Conservation (phyloP, 1,140 invertebrate species). For the Diorhabda elongata region DNA sequence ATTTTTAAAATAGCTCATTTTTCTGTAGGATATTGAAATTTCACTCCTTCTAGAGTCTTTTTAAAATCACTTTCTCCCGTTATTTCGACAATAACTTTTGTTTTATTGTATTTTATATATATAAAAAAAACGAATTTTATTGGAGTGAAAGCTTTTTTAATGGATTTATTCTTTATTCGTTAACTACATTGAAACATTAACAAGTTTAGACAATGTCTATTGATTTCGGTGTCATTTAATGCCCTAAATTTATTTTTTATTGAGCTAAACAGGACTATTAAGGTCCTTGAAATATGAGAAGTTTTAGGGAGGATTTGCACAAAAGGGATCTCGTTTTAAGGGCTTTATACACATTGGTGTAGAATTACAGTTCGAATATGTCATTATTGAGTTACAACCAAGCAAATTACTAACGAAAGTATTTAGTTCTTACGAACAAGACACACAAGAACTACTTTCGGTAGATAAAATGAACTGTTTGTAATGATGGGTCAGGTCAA, state of each 20-base stretch:
- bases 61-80: no score
- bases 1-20: no score
- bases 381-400: constrained; percentile 30
- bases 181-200: background rate
- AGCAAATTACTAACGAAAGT: constrained; percentile 18
- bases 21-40: no score
- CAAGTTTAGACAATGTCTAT: background rate
- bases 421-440: constrained; percentile 8
- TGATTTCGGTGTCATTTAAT: constrained; percentile 27
- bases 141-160: no score
- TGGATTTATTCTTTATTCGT: background rate
- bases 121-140: no score
- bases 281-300: constrained; percentile 33
- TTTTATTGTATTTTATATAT: no score
- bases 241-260: constrained; percentile 36
- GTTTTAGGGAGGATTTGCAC: constrained; percentile 30
- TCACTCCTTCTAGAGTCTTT: no score
- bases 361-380: constrained; percentile 32
- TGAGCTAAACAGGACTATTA: constrained; percentile 35
- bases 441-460: background rate
- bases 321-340: constrained; percentile 37
- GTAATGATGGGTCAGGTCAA: background rate
- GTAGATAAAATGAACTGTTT: background rate
- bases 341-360: constrained; percentile 34
- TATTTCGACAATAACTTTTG: no score